Conservation (phyloP, 2,797 vertebrate genomes). For the Uromys caudimaculatus region DNA sequence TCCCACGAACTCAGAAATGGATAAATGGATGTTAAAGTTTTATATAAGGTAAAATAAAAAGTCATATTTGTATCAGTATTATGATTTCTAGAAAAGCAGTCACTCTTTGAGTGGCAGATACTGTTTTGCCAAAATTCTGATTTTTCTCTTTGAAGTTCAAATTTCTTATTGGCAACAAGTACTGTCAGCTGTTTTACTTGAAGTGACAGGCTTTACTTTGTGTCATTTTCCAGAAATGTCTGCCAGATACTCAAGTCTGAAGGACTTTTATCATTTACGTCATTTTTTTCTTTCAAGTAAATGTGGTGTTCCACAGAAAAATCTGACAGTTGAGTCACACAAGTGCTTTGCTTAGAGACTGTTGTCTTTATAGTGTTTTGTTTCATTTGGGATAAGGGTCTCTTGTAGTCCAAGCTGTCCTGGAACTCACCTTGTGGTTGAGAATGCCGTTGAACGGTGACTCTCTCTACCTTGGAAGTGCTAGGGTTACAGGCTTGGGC, state of each 20-base stretch:
- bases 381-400: not conserved
- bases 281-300: constrained; percentile 48
- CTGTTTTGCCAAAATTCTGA: constrained; percentile 53
- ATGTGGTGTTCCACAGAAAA: constrained; percentile 15
- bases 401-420: not conserved
- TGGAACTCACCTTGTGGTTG: not conserved
- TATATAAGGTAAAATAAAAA: constrained; percentile 46
- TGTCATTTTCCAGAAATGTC: constrained; percentile 31
- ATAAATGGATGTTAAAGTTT: not conserved
- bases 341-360: not conserved
- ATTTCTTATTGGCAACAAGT: constrained; percentile 48
- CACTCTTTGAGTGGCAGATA: constrained; percentile 16
- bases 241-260: constrained; percentile 47
- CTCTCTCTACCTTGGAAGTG: not conserved
- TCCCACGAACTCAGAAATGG: too few species aligned
- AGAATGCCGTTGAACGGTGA: not conserved
- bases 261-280: constrained; percentile 10
- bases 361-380: not conserved
- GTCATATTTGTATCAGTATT: not conserved
- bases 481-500: not conserved
- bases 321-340: not conserved
- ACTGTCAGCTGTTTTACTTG: constrained; percentile 59
- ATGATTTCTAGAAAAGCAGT: constrained; percentile 37
- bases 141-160: constrained; percentile 52
- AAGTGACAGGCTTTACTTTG: constrained; percentile 42